These are phyloP conservation scores for Clanis bilineata DNA, from an alignment of 2,888 invertebrate genomes.

Conservation along the genomic window DNA sequence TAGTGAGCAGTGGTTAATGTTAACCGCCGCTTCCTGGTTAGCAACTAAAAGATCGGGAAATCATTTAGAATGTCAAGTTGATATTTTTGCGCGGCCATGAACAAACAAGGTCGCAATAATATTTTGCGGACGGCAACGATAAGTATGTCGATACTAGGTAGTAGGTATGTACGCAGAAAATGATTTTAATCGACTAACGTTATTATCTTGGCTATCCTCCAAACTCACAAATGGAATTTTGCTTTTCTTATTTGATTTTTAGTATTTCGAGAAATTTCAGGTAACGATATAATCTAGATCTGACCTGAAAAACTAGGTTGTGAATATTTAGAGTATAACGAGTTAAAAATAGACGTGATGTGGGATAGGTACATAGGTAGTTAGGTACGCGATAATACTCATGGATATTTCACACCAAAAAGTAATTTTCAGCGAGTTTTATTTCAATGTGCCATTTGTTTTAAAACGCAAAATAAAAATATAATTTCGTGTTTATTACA, in stretches of 20 bases:
- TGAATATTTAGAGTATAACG: no score
- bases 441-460: neutral
- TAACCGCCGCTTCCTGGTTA: slow-evolving; percentile 74
- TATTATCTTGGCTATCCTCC: slow-evolving; percentile 62
- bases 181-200: slow-evolving; percentile 66
- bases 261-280: neutral
- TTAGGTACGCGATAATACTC: neutral
- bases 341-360: neutral
- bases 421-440: neutral
- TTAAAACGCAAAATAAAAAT: neutral
- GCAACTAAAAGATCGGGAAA: slow-evolving; percentile 75
- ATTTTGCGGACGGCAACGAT: slow-evolving; percentile 66
- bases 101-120: slow-evolving; percentile 68
- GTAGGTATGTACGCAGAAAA: slow-evolving; percentile 60
- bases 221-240: slow-evolving; percentile 44
- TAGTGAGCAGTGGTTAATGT: slow-evolving; percentile 65
- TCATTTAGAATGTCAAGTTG: slow-evolving; percentile 78
- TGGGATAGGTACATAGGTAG: neutral
- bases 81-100: slow-evolving; percentile 79
- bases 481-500: neutral
- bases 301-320: no score
- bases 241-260: slow-evolving; percentile 15
- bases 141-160: no score
- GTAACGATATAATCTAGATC: neutral
- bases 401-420: neutral